Evolutionary conservation across 2,113 vertebrate genomes (phyloP).

Genomic region (Bothrops jararaca): DNA sequence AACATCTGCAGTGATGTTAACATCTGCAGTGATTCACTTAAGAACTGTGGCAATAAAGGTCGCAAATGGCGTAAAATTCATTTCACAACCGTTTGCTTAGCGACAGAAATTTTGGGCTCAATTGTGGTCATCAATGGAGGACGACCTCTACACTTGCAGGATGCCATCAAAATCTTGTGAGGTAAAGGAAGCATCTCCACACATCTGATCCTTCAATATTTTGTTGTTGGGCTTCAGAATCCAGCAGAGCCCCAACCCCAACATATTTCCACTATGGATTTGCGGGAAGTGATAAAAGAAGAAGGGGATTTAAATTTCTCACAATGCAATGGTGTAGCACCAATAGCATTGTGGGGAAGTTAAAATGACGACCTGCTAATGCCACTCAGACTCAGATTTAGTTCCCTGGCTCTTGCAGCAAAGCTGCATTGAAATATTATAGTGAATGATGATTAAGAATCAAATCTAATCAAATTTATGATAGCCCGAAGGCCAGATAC

Average conservation of each 20-base stretch:
- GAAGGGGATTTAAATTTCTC: not conserved
- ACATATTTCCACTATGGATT: not conserved
- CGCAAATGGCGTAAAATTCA: not conserved
- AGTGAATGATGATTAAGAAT: not conserved
- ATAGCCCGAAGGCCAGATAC: not conserved
- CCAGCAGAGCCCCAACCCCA: not conserved
- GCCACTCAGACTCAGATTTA: not conserved
- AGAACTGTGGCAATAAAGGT: not conserved
- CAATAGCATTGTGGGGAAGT: not conserved
- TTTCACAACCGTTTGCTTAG: not conserved
- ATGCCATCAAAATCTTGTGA: not conserved
- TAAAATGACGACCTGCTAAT: not conserved
- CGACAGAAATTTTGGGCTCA: not conserved
- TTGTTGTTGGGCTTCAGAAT: not conserved
- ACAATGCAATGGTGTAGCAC: not conserved
- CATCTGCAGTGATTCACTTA: not conserved
- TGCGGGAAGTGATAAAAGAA: not conserved
- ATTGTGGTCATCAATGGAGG: not conserved
- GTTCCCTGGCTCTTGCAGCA: not conserved
- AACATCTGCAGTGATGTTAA: too few species aligned
- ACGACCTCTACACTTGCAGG: not conserved
- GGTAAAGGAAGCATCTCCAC: not conserved
- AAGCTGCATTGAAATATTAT: not conserved
- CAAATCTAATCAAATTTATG: not conserved
- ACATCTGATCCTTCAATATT: not conserved